These are phyloP conservation scores for Nansenia antarctica DNA, from an alignment of 2,113 vertebrate species.

Conservation along the genomic window DNA sequence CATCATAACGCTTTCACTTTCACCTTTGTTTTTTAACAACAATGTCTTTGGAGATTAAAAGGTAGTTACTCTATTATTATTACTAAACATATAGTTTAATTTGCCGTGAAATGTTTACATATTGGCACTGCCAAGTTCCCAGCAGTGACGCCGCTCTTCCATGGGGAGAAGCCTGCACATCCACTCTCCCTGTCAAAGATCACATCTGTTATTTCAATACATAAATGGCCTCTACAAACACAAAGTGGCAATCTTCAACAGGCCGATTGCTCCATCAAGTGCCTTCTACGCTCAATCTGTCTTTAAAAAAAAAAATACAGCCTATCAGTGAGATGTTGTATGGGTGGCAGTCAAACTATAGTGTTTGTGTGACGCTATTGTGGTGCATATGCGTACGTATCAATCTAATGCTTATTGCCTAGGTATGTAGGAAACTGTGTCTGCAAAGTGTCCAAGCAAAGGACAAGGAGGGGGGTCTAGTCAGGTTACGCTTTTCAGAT, in stretches of 20 bases:
- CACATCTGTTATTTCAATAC: conserved; percentile 29
- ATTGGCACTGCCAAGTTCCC: no score
- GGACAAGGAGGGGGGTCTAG: conserved; percentile 4
- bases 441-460: conserved; percentile 31
- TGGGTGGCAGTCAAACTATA: conserved; percentile 25
- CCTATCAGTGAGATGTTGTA: conserved; percentile 16
- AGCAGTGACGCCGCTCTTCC: no score
- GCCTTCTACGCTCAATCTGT: conserved; percentile 51
- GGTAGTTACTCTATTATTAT: no score
- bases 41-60: no score
- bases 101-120: no score
- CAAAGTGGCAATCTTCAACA: conserved; percentile 35
- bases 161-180: no score
- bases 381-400: conserved; percentile 5
- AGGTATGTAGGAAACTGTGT: conserved; percentile 33
- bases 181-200: conserved; percentile 22
- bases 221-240: conserved; percentile 23
- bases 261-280: conserved; percentile 51
- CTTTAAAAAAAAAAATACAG: conserved; percentile 56
- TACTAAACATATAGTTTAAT: no score
- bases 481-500: conserved; percentile 43
- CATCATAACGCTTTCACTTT: no score
- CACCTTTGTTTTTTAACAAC: no score
- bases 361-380: not conserved
- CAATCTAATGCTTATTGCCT: conserved; percentile 15